Percentiles rank a stretch among this genome's conserved stretches.
phyloP scores from a whole-genome alignment of 2,113 vertebrate species.

The Ivindomyrus marchei region DNA sequence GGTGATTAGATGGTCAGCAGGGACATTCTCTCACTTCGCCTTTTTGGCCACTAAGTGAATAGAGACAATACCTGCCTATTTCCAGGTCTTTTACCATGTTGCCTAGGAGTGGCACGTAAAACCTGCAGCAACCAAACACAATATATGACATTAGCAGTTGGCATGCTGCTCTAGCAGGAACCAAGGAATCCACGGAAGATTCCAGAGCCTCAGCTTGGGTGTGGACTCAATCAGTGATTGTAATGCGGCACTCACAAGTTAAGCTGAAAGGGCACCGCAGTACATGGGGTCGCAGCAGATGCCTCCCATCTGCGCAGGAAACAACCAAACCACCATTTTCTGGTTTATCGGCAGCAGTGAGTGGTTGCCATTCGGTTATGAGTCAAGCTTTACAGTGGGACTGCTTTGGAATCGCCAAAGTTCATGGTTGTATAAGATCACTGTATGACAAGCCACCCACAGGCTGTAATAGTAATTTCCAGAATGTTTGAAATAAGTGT shows the following conservation, averaged over 20 bases:
- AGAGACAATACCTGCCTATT: not conserved
- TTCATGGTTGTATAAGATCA: not conserved
- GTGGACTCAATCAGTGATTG: not conserved
- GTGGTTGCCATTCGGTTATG: not conserved
- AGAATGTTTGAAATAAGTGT: not conserved
- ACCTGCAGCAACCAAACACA: not conserved
- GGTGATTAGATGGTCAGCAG: constrained; percentile 4
- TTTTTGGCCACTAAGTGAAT: not conserved
- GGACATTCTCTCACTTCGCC: not conserved
- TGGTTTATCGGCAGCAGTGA: not conserved
- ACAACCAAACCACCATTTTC: not conserved
- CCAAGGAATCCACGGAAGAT: not conserved
- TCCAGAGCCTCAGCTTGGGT: not conserved
- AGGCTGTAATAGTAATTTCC: not conserved
- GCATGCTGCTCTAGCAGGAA: not conserved
- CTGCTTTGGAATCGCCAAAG: not conserved
- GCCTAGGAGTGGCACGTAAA: not conserved
- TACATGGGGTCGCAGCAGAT: not conserved
- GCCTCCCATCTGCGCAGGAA: not conserved
- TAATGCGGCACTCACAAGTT: not conserved
- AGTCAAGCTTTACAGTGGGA: not conserved
- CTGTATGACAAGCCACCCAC: not conserved
- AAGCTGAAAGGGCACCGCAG: not conserved
- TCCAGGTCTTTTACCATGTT: not conserved
- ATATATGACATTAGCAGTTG: not conserved